Conservation (phyloP, 2,888 invertebrate genomes). For the Drymonia ruficornis region DNA sequence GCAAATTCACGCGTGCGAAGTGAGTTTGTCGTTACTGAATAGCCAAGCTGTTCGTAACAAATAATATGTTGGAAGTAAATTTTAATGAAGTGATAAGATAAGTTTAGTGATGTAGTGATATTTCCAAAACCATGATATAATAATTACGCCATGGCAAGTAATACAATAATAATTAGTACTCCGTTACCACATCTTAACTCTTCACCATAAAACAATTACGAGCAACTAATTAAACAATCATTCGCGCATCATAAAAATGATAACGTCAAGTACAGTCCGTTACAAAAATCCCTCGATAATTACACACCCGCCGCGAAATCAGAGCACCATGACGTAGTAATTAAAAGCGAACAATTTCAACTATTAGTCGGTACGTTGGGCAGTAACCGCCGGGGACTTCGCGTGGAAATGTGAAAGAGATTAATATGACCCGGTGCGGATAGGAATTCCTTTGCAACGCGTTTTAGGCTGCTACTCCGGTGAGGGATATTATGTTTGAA, state of each 20-base stretch:
- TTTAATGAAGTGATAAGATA: too few species aligned
- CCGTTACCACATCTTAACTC: background rate
- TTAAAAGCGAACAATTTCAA: conserved; percentile 64
- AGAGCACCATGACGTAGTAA: conserved; percentile 55
- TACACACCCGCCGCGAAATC: conserved; percentile 28
- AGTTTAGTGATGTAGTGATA: too few species aligned
- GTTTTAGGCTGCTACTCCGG: conserved; percentile 33
- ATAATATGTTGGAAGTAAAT: too few species aligned
- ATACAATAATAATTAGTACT: too few species aligned
- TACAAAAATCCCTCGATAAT: conserved; percentile 3
- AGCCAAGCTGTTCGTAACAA: too few species aligned
- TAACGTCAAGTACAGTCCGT: background rate
- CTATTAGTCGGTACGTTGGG: conserved; percentile 65
- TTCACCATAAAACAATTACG: background rate
- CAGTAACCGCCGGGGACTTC: conserved; percentile 55
- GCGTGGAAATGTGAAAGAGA: conserved; percentile 73
- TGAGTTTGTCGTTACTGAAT: too few species aligned
- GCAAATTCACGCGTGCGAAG: too few species aligned
- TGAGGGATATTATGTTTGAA: conserved; percentile 23
- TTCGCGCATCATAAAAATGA: conserved; percentile 1
- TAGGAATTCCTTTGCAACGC: conserved; percentile 71
- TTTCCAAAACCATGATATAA: too few species aligned
- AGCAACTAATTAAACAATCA: background rate
- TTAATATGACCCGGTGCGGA: conserved; percentile 69
- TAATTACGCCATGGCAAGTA: too few species aligned